Conservation (phyloP, 2,113 vertebrate genomes). For the Tiliqua scincoides region DNA sequence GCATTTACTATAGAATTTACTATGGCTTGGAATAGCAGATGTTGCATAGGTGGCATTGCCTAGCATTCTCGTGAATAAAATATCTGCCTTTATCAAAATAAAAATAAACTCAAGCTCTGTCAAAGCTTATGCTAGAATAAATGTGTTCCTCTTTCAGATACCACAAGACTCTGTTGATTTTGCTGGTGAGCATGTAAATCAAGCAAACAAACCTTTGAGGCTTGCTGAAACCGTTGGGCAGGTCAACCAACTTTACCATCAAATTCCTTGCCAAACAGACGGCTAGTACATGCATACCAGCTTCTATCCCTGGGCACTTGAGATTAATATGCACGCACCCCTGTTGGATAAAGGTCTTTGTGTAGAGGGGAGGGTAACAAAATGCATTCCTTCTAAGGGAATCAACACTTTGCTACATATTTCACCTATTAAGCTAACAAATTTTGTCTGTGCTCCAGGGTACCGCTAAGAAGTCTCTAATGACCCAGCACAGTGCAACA, state of each 20-base stretch:
- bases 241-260: not conserved
- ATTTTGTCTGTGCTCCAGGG: not conserved
- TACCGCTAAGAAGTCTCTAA: not conserved
- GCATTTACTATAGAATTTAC: no score
- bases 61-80: not conserved
- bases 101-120: no score
- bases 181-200: not conserved
- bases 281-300: not conserved
- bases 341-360: not conserved
- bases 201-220: not conserved
- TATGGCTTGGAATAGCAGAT: not conserved
- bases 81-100: not conserved
- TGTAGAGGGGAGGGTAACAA: not conserved
- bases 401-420: not conserved
- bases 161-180: no score
- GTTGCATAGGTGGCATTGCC: not conserved
- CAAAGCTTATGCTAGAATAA: no score
- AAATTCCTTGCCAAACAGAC: not conserved
- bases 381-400: not conserved
- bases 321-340: not conserved
- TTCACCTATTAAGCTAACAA: conserved; percentile 3
- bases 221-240: not conserved
- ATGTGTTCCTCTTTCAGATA: no score
- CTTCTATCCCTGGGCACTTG: no score
- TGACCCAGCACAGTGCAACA: not conserved